Base-by-base conservation (phyloP, 2,113 vertebrate genomes). In the Catharus fuscescens region DNA sequence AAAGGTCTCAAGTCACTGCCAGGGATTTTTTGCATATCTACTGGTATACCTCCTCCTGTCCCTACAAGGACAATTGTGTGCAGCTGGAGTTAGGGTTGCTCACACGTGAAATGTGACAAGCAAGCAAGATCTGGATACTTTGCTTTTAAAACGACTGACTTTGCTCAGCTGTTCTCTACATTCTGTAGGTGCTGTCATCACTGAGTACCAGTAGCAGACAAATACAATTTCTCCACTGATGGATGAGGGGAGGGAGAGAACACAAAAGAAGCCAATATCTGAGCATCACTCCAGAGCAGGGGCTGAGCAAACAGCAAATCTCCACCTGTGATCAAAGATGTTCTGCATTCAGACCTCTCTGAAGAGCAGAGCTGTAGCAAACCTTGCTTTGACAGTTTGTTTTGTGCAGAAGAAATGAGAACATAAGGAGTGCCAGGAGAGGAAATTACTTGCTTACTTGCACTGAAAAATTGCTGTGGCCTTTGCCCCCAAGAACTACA, bases 391-490 rank as follows among this genome's bases (percentile, higher is more conserved):
- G 81, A 53, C 81, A 66, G 52, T 65, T 70, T 93, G 61, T 70
- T 90, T 87, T 93, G 53, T 80, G 82, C 25, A 50, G 54, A 53
- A 88, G 71, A 69, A 81, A 79, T 50, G 76, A 92, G 65, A 93
- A 73, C 54, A 80, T 19, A 50, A 18, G 42, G 25, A 73, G 26
- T 59, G 26, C 65, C 16, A 8, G 36, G 32, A 64, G 10, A 36
- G 42, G 44, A 95, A 77, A 86, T 78, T 36, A 34, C 54, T 67
- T 91, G 5, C 5, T 6, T 53, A 50, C 18, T 28, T 80, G 28
- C 12, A 10, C 80, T 91, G 83, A 40, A 86, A 76, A 91, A 80
- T 36, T 61, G 28, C 53, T 52, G 44, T 67, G 28, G 21, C 82
- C 34, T 94, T 84, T 71, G 64, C 12, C 25, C 45, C 14, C 15